A percentile compares a stretch with the other conserved stretches of the same genome.
phyloP scores from a whole-genome alignment of 2,113 vertebrate genomes.

The Mesitornis unicolor region DNA sequence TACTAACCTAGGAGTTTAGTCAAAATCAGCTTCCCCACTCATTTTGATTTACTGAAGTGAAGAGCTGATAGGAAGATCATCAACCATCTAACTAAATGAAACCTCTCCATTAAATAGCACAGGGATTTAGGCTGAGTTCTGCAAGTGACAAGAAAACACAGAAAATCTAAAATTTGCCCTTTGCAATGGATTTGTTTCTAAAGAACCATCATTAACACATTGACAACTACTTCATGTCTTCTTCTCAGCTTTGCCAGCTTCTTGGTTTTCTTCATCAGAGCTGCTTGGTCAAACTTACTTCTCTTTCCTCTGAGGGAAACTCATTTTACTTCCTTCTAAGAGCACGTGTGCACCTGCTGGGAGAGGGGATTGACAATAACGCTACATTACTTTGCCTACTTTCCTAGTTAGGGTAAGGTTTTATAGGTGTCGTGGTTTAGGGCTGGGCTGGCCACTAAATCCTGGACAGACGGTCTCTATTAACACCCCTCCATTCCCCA shows the following conservation, averaged over 20 bases:
- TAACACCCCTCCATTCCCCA: no score
- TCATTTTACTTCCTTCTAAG: not conserved
- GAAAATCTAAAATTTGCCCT: not conserved
- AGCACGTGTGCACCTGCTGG: fast-evolving
- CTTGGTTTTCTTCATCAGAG: not conserved
- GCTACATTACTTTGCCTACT: not conserved
- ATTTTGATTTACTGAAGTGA: no score
- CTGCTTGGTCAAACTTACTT: not conserved
- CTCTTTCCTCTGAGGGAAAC: not conserved
- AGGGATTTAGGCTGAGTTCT: no score
- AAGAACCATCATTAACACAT: not conserved
- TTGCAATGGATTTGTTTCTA: not conserved
- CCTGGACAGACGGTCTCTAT: no score
- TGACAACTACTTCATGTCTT: not conserved
- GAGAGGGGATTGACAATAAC: not conserved
- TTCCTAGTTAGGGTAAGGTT: not conserved
- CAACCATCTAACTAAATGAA: no score
- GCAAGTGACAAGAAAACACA: not conserved
- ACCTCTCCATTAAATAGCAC: no score
- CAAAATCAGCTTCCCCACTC: no score
- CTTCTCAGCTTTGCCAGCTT: not conserved
- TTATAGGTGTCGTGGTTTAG: no score
- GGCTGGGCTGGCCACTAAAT: no score
- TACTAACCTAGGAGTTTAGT: no score
- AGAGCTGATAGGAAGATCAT: no score